Conservation (phyloP, 1,140 invertebrate genomes). For the Dreissena rostriformis region DNA sequence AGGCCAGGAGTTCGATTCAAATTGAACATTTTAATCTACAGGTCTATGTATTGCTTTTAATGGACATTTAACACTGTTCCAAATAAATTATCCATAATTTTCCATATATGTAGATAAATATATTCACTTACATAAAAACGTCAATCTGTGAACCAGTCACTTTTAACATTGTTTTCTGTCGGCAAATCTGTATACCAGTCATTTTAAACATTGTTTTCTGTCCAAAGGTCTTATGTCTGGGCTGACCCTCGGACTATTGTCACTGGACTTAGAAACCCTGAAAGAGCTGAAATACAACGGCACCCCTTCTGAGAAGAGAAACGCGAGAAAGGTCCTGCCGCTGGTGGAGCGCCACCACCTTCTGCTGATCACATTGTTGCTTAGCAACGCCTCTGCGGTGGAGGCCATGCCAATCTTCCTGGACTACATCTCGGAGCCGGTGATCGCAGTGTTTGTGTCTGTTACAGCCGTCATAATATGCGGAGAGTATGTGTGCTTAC, state of each 20-base stretch:
- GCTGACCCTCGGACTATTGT: slow-evolving; percentile 78
- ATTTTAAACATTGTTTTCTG: slow-evolving; percentile 9
- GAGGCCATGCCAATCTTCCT: slow-evolving; percentile 81
- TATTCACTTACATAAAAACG: neutral
- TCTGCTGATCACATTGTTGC: slow-evolving; percentile 77
- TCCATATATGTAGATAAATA: neutral
- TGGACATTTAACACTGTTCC: neutral
- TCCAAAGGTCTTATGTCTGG: slow-evolving; percentile 79
- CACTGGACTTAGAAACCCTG: slow-evolving; percentile 76
- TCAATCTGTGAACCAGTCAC: neutral
- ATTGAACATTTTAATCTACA: neutral
- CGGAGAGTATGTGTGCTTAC: slow-evolving; percentile 79
- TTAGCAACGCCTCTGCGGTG: slow-evolving; percentile 78
- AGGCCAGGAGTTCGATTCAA: no score
- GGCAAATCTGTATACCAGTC: neutral
- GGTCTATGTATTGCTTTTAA: neutral
- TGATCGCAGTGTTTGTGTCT: slow-evolving; percentile 77
- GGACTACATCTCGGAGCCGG: slow-evolving; percentile 76
- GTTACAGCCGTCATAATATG: slow-evolving; percentile 80
- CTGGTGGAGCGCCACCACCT: slow-evolving; percentile 77
- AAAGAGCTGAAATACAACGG: slow-evolving; percentile 75
- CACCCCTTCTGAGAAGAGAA: slow-evolving; percentile 69
- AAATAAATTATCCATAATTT: neutral
- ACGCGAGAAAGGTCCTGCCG: slow-evolving; percentile 76
- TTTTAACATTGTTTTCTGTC: neutral